Evolutionary conservation across 2,113 vertebrate species (phyloP), one percentile per base, ranked within the genome.

Genomic region (Eretmochelys imbricata): DNA sequence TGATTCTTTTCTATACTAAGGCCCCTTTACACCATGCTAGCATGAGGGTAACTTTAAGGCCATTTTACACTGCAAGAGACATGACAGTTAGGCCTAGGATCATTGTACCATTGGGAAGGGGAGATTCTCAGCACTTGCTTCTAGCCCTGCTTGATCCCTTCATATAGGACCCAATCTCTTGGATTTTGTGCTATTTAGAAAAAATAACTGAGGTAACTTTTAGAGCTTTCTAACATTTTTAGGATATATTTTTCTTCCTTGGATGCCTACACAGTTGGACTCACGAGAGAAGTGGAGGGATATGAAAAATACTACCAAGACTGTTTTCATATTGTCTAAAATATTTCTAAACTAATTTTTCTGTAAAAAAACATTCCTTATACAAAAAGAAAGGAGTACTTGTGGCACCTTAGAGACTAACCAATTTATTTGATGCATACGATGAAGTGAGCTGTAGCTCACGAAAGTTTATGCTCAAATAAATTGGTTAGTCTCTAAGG

Each of bases 21-120:
- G 24, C 17, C 89, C 10, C 89, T 96, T 97, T 95, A 57, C 78
- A 27, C 91, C 50, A 42, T n/a, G 55, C 49, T 55, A 92, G 72
- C 54, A 0, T 75, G 76, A 78, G 17, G 19, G 31, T 20, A 94
- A 3, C 57, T 69, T 93, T 83, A 84, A 94, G 5, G 11, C 83
- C 82, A 62, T 62, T 85, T n/a, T 38, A 87, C 80, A 69, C 91
- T 76, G 22, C 9, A 72, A 51, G 35, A 14, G 24, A 75, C n/a
- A 42, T 25, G 42, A 75, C 10, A 75, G 22, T 42, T 42, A 75
- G 38, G n/a, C 9, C n/a, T 24, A 6, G 38, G n/a, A 25, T 42
- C 22, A 42, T 11, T 22, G 69, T 75, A 24, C 38, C n/a, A 42
- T 75, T 75, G n/a, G n/a, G 38, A 75, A 42, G n/a, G 38, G 69